Evolutionary conservation across 2,113 vertebrate genomes (phyloP).

Genomic region (Orcinus orca): DNA sequence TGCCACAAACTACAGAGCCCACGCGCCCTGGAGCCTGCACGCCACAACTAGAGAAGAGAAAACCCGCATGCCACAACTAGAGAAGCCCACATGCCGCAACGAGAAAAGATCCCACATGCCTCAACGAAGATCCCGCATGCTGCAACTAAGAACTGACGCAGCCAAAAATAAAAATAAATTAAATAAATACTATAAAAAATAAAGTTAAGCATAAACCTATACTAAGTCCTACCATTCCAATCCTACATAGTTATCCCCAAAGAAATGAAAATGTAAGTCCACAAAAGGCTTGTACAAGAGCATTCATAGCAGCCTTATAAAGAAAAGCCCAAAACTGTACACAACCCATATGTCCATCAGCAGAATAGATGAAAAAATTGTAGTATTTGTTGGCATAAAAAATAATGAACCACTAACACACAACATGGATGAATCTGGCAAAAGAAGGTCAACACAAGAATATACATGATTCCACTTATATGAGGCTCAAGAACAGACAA

Average conservation of each 20-base stretch:
- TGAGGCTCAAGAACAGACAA: not conserved
- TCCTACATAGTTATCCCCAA: not conserved
- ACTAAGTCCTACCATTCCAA: not conserved
- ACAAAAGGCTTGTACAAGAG: not conserved
- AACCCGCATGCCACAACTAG: too few species aligned
- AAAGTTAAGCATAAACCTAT: not conserved
- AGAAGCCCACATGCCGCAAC: too few species aligned
- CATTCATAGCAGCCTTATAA: not conserved
- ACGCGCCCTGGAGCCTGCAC: too few species aligned
- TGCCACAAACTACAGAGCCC: too few species aligned
- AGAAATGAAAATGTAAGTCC: not conserved
- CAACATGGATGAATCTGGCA: not conserved
- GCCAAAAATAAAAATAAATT: too few species aligned
- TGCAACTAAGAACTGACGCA: too few species aligned
- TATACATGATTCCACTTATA: not conserved
- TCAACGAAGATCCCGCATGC: too few species aligned
- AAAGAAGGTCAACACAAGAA: not conserved
- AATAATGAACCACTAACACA: not conserved
- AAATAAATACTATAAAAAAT: not conserved
- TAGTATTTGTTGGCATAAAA: not conserved
- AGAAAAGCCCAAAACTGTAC: not conserved
- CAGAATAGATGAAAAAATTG: not conserved
- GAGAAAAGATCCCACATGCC: too few species aligned
- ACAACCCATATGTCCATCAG: not conserved
- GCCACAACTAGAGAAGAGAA: too few species aligned